Conservation (phyloP, 2,888 invertebrate genomes). For the Microdon myrmicae region DNA sequence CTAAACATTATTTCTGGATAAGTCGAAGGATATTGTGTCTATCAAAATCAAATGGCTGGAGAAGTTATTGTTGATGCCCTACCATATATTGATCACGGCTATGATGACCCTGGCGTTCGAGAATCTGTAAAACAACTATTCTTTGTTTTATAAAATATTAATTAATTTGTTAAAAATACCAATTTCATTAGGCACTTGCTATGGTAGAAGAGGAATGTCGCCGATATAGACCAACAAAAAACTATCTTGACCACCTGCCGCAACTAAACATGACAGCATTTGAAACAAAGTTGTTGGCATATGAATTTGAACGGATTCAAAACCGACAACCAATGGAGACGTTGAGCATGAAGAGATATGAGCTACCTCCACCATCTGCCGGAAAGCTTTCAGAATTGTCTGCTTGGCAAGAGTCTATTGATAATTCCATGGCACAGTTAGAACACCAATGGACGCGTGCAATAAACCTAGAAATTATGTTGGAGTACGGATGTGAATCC, state of each 20-base stretch:
- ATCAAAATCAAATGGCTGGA: slow-evolving; percentile 79
- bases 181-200: slow-evolving; percentile 79
- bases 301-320: slow-evolving; percentile 93
- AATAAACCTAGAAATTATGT: slow-evolving; percentile 90
- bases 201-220: slow-evolving; percentile 99
- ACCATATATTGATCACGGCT: slow-evolving; percentile 98
- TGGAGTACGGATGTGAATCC: slow-evolving; percentile 89
- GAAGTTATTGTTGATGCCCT: slow-evolving; percentile 95
- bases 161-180: not conserved
- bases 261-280: slow-evolving; percentile 83
- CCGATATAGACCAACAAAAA: slow-evolving; percentile 95
- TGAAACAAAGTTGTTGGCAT: slow-evolving; percentile 90
- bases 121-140: slow-evolving; percentile 80
- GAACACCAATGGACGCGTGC: slow-evolving; percentile 93
- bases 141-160: not conserved
- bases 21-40: too few relatives aligned
- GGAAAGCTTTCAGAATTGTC: slow-evolving; percentile 91
- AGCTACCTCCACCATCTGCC: slow-evolving; percentile 91
- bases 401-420: slow-evolving; percentile 94
- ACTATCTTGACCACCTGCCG: slow-evolving; percentile 90
- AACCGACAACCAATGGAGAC: slow-evolving; percentile 94
- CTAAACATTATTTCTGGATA: too few relatives aligned
- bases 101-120: slow-evolving; percentile 94
- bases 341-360: slow-evolving; percentile 96
- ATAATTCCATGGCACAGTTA: slow-evolving; percentile 93